These are phyloP conservation scores for Tenthredo amoena DNA, from an alignment of 2,888 invertebrate genomes.

Conservation along the genomic window DNA sequence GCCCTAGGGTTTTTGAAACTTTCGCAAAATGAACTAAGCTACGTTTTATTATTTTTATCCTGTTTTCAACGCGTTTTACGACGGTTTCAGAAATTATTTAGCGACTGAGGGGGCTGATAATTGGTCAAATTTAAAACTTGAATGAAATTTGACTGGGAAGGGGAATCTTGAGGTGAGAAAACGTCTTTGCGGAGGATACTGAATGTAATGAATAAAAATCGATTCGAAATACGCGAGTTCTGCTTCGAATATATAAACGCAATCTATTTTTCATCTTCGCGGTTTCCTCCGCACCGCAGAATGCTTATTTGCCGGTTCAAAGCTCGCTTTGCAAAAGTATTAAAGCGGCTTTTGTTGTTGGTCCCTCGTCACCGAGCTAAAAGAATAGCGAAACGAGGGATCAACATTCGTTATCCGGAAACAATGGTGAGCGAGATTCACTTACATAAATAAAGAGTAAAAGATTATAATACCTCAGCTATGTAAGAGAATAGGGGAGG, in stretches of 20 bases:
- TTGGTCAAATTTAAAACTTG: not conserved
- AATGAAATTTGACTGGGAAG: not conserved
- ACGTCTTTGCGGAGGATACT: not conserved
- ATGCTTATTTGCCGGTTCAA: slow-evolving; percentile 1
- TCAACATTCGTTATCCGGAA: not conserved
- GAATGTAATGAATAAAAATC: not conserved
- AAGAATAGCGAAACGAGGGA: not conserved
- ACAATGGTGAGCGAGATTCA: not conserved
- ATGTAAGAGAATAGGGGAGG: not conserved
- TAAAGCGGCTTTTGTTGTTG: slow-evolving; percentile 3
- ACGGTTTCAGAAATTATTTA: not conserved
- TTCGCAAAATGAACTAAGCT: not conserved
- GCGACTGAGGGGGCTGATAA: not conserved
- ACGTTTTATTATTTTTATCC: not conserved
- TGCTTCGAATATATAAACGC: not conserved
- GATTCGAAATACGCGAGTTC: not conserved
- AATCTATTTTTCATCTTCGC: not conserved
- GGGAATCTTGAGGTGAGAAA: not conserved
- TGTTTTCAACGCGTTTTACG: not conserved
- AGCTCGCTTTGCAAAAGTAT: not conserved
- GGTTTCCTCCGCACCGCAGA: not conserved
- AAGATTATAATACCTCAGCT: not conserved
- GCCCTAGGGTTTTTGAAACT: not conserved
- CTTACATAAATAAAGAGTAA: not conserved
- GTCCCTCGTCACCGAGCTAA: not conserved